These are phyloP conservation scores for Vanacampus margaritifer DNA, from an alignment of 2,113 vertebrate genomes.

Conservation along the genomic window DNA sequence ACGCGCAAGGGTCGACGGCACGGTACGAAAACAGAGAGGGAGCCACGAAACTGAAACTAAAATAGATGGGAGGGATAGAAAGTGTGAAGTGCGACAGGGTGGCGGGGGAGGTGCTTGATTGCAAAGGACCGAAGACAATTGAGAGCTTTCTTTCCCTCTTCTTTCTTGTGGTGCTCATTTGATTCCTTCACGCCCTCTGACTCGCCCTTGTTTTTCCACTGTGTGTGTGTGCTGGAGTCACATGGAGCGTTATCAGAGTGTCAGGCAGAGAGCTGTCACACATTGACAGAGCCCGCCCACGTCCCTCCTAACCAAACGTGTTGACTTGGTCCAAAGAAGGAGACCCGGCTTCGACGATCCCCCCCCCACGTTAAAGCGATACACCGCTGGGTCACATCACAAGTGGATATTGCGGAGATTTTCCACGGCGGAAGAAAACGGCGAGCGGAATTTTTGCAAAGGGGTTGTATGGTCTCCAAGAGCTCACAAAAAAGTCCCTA, in stretches of 20 bases:
- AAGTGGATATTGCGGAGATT: constrained; percentile 44
- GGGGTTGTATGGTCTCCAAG: constrained; percentile 39
- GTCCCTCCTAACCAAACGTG: not conserved
- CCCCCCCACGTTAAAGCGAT: constrained; percentile 49
- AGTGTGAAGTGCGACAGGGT: constrained; percentile 8
- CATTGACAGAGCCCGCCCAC: constrained; percentile 56
- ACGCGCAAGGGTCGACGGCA: constrained; percentile 8
- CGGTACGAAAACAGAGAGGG: constrained; percentile 1
- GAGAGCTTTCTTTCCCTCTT: constrained; percentile 30
- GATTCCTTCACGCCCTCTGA: constrained; percentile 44
- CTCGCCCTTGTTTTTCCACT: constrained; percentile 52
- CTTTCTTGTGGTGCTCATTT: constrained; percentile 44
- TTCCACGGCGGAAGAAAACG: constrained; percentile 39
- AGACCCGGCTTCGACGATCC: constrained; percentile 27
- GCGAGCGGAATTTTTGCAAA: constrained; percentile 41
- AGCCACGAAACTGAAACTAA: constrained; percentile 4
- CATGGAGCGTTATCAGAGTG: constrained; percentile 61
- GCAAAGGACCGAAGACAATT: constrained; percentile 12
- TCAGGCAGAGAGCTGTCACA: constrained; percentile 63
- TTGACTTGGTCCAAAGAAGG: constrained; percentile 36
- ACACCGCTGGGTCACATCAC: constrained; percentile 26
- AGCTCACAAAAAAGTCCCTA: too few species aligned
- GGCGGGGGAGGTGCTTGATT: not conserved
- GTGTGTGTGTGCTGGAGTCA: constrained; percentile 42
- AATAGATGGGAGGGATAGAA: constrained; percentile 29